Conservation (phyloP, 2,797 vertebrate genomes). For the Urocyon cinereoargenteus region DNA sequence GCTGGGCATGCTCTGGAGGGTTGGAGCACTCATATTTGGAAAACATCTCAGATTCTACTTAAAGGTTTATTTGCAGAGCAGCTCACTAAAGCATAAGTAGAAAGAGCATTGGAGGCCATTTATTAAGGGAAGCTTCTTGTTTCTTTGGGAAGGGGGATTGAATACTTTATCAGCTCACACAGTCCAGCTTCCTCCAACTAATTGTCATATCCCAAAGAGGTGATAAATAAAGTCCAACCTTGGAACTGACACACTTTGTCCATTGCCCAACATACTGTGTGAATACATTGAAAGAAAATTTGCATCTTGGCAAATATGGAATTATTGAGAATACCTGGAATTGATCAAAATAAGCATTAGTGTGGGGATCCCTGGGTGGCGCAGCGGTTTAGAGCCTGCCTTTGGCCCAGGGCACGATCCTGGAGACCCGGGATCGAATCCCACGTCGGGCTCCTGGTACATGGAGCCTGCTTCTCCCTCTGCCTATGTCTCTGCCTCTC, state of each 20-base stretch:
- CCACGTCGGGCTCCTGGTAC: no score
- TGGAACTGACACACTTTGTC: conserved; percentile 23
- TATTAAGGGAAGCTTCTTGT: conserved; percentile 46
- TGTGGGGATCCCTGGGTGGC: no score
- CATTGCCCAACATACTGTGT: neutral
- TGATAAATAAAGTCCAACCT: conserved; percentile 61
- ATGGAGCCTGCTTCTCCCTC: no score
- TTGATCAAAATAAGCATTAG: conserved; percentile 32
- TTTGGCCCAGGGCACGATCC: no score
- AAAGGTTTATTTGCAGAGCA: conserved; percentile 67
- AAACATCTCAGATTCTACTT: conserved; percentile 59
- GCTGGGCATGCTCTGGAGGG: neutral
- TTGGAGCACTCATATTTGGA: conserved; percentile 11
- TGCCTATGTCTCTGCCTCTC: no score
- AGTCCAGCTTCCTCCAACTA: conserved; percentile 61
- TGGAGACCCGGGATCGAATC: no score
- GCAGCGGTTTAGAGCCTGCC: no score
- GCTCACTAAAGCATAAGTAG: conserved; percentile 23
- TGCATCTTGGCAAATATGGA: conserved; percentile 4
- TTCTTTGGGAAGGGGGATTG: conserved; percentile 46
- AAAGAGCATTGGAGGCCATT: neutral
- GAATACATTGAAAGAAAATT: neutral
- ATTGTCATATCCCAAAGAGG: conserved; percentile 42
- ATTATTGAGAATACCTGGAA: neutral
- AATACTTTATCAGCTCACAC: conserved; percentile 59